A percentile compares a stretch with the other conserved stretches of the same genome.
phyloP scores from a whole-genome alignment of 2,797 vertebrate species.

The Sphenodon punctatus region DNA sequence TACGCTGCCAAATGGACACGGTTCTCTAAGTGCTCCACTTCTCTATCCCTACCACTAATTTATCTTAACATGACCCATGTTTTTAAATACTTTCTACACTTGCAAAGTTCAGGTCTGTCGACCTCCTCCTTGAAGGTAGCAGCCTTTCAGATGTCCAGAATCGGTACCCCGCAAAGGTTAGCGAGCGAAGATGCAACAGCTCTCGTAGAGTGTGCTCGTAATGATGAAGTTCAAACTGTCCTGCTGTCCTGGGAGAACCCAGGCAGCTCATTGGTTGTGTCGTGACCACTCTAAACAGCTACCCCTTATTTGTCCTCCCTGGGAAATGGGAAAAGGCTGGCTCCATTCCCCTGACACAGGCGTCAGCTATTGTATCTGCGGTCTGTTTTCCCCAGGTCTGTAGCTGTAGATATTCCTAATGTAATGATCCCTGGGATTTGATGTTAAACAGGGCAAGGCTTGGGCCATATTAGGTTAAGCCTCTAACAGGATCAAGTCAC shows the following conservation, averaged over 20 bases:
- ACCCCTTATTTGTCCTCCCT: accelerated
- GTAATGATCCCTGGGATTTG: accelerated
- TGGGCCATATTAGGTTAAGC: neutral
- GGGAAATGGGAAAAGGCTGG: accelerated
- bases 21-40: too few relatives aligned
- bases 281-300: neutral
- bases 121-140: too few relatives aligned
- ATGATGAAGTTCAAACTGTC: accelerated
- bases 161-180: too few relatives aligned
- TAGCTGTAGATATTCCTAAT: neutral
- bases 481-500: neutral
- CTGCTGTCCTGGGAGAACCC: neutral
- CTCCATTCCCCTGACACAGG: neutral
- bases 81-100: too few relatives aligned
- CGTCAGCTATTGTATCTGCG: neutral
- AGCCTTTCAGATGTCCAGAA: too few relatives aligned
- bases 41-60: too few relatives aligned
- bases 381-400: accelerated
- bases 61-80: too few relatives aligned
- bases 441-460: neutral
- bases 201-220: too few relatives aligned
- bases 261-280: neutral
- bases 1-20: too few relatives aligned
- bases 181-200: too few relatives aligned
- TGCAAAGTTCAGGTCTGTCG: too few relatives aligned